phyloP scores from a whole-genome alignment of 2,797 vertebrate genomes.

The Sebastes alutus region DNA sequence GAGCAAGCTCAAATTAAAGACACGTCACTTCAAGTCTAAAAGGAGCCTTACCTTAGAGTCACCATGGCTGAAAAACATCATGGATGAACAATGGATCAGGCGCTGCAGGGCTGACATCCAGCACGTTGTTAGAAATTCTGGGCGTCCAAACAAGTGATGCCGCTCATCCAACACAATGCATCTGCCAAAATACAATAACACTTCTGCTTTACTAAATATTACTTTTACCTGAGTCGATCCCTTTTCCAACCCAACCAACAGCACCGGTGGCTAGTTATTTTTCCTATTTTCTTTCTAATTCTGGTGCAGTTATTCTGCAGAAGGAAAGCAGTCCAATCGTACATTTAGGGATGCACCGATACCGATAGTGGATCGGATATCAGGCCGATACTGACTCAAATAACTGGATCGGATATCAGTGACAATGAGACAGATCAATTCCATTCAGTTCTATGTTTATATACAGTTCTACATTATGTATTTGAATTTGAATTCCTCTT shows the following conservation, averaged over 20 bases:
- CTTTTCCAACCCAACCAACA: conserved; percentile 20
- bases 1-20: conserved; percentile 12
- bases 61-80: conserved; percentile 22
- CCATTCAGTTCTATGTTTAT: too few relatives aligned
- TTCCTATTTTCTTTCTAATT: background rate
- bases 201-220: conserved; percentile 18
- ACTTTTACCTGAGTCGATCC: background rate
- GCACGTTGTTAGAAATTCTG: conserved; percentile 24
- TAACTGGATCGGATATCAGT: too few relatives aligned
- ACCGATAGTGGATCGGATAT: too few relatives aligned
- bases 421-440: too few relatives aligned
- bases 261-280: background rate
- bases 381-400: too few relatives aligned
- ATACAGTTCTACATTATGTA: too few relatives aligned
- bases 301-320: background rate
- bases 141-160: conserved; percentile 4
- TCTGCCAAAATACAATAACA: conserved; percentile 40
- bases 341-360: background rate
- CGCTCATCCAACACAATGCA: conserved; percentile 21
- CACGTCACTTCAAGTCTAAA: conserved; percentile 19
- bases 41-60: conserved; percentile 20
- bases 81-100: conserved; percentile 19
- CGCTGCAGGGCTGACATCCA: conserved; percentile 42
- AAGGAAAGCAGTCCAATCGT: conserved; percentile 4
- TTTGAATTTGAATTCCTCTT: too few relatives aligned